Evolutionary conservation across 2,888 invertebrate genomes (phyloP).

Genomic region (Lottia scabra): DNA sequence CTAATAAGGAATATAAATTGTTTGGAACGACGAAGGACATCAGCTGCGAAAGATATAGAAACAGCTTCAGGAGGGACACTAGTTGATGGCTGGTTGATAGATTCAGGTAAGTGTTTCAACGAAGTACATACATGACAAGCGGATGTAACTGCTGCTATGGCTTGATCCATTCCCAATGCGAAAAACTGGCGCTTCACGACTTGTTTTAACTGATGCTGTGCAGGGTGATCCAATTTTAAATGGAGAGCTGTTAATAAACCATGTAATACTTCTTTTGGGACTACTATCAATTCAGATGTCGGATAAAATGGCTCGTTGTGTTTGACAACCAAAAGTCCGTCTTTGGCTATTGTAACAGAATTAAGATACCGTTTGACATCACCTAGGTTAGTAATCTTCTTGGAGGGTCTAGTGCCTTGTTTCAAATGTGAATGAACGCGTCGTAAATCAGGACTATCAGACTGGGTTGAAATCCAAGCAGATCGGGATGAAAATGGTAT

Average conservation of each 20-base stretch:
- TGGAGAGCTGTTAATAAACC: constrained; percentile 24
- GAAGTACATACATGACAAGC: constrained; percentile 19
- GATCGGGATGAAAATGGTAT: constrained; percentile 37
- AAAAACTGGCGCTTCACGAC: constrained; percentile 19
- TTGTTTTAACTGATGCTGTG: constrained; percentile 15
- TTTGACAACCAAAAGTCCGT: constrained; percentile 24
- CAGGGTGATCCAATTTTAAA: constrained; percentile 25
- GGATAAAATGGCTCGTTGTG: constrained; percentile 10
- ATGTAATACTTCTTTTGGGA: no score
- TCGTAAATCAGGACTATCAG: constrained; percentile 32
- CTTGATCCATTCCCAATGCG: constrained; percentile 17
- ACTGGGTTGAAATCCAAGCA: constrained; percentile 27
- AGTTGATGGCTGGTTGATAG: constrained; percentile 3
- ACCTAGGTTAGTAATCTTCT: constrained; percentile 24
- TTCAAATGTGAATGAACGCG: constrained; percentile 29
- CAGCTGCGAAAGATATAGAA: constrained; percentile 23
- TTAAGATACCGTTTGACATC: constrained; percentile 30
- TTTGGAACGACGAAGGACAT: constrained; percentile 30
- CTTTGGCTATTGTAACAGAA: constrained; percentile 16
- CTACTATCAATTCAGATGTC: constrained; percentile 14
- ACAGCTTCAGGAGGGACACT: background rate
- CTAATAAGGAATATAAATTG: constrained; percentile 32
- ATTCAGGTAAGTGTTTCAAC: background rate
- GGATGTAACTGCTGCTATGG: background rate
- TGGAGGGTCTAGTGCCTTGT: constrained; percentile 29